These are phyloP conservation scores for Papilio polyxenes DNA, from an alignment of 1,140 invertebrate genomes.

Conservation along the genomic window DNA sequence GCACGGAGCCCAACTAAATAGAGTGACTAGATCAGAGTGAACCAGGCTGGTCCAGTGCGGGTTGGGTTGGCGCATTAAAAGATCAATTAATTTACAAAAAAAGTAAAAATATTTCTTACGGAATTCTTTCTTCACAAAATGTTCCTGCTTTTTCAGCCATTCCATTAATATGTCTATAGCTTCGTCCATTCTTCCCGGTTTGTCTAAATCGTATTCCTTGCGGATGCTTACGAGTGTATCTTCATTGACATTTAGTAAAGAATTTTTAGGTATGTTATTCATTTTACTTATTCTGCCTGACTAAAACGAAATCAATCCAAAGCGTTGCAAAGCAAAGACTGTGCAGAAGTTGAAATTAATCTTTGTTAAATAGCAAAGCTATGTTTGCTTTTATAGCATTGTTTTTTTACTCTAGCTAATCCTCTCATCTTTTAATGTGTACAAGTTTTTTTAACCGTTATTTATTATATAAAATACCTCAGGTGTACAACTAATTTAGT, in stretches of 20 bases:
- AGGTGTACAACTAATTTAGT: too few species aligned
- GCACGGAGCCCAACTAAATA: too few species aligned
- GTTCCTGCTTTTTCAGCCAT: conserved; percentile 54
- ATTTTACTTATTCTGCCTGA: conserved; percentile 15
- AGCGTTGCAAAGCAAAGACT: background rate
- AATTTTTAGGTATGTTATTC: conserved; percentile 35
- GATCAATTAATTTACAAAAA: background rate
- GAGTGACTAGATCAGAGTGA: too few species aligned
- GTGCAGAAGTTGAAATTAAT: background rate
- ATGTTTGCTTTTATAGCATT: background rate
- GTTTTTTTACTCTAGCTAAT: background rate
- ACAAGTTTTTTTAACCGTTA: background rate
- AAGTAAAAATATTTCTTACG: conserved; percentile 44
- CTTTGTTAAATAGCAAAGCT: background rate
- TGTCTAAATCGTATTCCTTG: conserved; percentile 49
- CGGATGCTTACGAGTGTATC: conserved; percentile 48
- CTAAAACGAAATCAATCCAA: background rate
- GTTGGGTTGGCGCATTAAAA: too few species aligned
- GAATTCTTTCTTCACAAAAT: conserved; percentile 54
- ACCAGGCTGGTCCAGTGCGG: too few species aligned
- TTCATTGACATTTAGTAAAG: conserved; percentile 40
- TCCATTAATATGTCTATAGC: conserved; percentile 49
- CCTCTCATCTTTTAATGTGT: background rate
- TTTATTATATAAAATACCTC: too few species aligned
- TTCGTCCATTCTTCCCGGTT: conserved; percentile 47